phyloP scores from a whole-genome alignment of 2,113 vertebrate genomes.

The Romanogobio albipinnatus region DNA sequence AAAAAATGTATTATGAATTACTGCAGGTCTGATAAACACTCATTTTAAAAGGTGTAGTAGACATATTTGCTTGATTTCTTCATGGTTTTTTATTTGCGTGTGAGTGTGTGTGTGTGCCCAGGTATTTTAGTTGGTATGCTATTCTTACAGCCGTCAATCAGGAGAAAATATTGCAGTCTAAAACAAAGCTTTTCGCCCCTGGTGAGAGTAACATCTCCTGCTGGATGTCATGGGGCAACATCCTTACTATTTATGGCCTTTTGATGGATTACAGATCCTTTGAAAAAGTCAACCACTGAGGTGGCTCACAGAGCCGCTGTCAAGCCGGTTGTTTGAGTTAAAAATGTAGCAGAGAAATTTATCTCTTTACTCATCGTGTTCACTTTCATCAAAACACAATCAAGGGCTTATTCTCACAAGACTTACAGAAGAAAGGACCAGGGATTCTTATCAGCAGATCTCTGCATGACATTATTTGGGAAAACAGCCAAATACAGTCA shows the following conservation, averaged over 20 bases:
- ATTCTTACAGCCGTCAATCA: slow-evolving; percentile 35
- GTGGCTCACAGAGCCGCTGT: slow-evolving; percentile 5
- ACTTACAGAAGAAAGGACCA: neutral
- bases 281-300: slow-evolving; percentile 43
- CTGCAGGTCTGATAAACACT: neutral
- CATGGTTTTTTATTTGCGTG: neutral
- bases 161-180: slow-evolving; percentile 43
- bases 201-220: slow-evolving; percentile 50
- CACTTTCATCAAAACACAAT: slow-evolving; percentile 21
- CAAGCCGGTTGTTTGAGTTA: slow-evolving; percentile 30
- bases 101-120: neutral
- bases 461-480: neutral
- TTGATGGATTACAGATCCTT: slow-evolving; percentile 52
- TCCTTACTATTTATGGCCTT: slow-evolving; percentile 49
- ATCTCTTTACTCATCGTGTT: neutral
- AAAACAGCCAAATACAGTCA: neutral
- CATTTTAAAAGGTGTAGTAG: neutral
- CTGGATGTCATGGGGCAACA: slow-evolving; percentile 35
- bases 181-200: slow-evolving; percentile 34
- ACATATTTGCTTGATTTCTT: neutral
- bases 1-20: neutral
- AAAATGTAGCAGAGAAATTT: slow-evolving; percentile 18
- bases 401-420: slow-evolving; percentile 14
- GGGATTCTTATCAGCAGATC: neutral
- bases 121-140: slow-evolving; percentile 6